Evolutionary conservation across 2,113 vertebrate genomes (phyloP).

Genomic region (Eublepharis macularius): DNA sequence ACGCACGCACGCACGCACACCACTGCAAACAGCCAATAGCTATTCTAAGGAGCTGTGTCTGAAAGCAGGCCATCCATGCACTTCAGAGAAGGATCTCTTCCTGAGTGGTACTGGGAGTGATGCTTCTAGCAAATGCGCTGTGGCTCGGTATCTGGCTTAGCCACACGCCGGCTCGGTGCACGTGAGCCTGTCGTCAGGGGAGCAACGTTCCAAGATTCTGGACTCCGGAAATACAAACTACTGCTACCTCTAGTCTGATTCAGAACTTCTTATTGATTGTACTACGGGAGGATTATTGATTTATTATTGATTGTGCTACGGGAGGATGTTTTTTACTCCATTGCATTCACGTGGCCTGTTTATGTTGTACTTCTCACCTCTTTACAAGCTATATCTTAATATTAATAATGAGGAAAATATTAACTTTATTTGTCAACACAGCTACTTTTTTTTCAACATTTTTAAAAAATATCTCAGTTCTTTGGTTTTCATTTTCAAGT

Average conservation of each 20-base stretch:
- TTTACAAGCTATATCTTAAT: constrained; percentile 63
- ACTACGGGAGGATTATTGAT: constrained; percentile 60
- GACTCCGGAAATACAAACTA: constrained; percentile 83
- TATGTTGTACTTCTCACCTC: constrained; percentile 68
- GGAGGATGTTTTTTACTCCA: constrained; percentile 60
- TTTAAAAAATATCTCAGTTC: not conserved
- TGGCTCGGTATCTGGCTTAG: constrained; percentile 46
- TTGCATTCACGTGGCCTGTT: constrained; percentile 67
- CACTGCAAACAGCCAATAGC: constrained; percentile 41
- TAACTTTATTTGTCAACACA: constrained; percentile 73
- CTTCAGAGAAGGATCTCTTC: constrained; percentile 55
- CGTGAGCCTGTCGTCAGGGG: constrained; percentile 67
- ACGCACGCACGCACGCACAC: not conserved
- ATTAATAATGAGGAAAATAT: constrained; percentile 57
- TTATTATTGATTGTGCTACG: no score
- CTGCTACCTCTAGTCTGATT: constrained; percentile 97
- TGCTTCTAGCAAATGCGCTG: constrained; percentile 59
- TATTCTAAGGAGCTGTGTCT: constrained; percentile 56
- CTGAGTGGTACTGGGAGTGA: constrained; percentile 48
- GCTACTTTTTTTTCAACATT: constrained; percentile 40
- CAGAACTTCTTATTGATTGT: constrained; percentile 77
- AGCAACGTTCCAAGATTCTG: constrained; percentile 58
- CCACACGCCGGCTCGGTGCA: constrained; percentile 53
- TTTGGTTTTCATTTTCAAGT: constrained; percentile 12
- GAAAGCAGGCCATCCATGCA: constrained; percentile 50